Base-by-base conservation (phyloP, 2,797 vertebrate species). In the Myiotriccus ornatus region DNA sequence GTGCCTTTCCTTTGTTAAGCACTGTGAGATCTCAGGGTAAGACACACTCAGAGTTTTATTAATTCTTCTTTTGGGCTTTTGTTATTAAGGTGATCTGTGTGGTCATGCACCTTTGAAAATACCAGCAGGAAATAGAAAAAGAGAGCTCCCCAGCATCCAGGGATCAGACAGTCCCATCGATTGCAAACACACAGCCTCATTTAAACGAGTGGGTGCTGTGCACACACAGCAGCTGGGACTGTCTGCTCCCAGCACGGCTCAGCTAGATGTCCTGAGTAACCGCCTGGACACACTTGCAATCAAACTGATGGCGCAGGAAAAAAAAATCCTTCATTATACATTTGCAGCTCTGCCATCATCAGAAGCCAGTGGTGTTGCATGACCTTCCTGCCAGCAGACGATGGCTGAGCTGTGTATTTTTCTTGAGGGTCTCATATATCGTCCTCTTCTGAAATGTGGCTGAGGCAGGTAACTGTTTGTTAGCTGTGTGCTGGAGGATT, bases 51-150 rank as follows among this genome's bases (percentile, higher is more conserved):
- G 57, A 74, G 59, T 94, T 93, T 91, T 86, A 93, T 90, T 95
- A 94, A 93, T 89, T 94, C 81, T 96, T 93, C 70, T 92, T 90
- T 57, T 49, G 60, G 76, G 76, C 41, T 95, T n/a, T 78, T 80
- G 71, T 79, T 90, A 93, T 95, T 93, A 76, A 28, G 43, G 69
- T 78, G 75, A 93, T 90, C 91, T 81, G 32, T 89, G 76, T 79
- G 90, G 63, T 80, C 92, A 90, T 28, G 53, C 64, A 76, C 78
- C 87, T 95, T 82, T 96, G 94, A 84, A 93, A 95, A 93, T 90
- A 94, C 20, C 94, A 96, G 75, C 73, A 87, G 84, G 88, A 92
- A 94, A 86, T 81, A 73, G 65, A 68, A 92, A 86, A 88, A 87
- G 76, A 84, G 60, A 76, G 46, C 62, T 95, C 52, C 47, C 59